phyloP scores from a whole-genome alignment of 2,888 invertebrate genomes.

The Ligdia adustata region DNA sequence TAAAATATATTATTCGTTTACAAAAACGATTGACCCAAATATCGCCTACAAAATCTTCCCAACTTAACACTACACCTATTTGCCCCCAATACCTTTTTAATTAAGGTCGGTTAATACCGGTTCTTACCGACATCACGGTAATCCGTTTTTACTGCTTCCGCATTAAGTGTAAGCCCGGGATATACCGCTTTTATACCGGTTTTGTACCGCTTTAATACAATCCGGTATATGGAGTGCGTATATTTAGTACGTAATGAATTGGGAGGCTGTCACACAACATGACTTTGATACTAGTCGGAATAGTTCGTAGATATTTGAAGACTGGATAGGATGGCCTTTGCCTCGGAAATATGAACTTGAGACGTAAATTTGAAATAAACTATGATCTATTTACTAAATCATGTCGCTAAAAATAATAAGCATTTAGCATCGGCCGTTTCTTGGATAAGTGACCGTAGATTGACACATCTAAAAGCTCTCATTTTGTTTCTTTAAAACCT shows the following conservation, averaged over 20 bases:
- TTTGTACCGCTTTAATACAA: constrained; percentile 10
- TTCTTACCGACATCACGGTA: constrained; percentile 19
- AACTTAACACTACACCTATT: constrained; percentile 10
- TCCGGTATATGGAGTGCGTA: constrained; percentile 10
- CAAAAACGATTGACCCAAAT: background rate
- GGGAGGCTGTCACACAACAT: background rate
- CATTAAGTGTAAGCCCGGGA: constrained; percentile 25
- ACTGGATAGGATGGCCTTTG: no score
- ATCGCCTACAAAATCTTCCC: background rate
- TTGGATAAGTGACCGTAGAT: no score
- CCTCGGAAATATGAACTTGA: no score
- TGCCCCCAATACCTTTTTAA: constrained; percentile 27
- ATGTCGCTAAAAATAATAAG: no score
- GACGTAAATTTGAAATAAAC: no score
- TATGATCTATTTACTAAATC: no score
- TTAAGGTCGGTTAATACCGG: constrained; percentile 26
- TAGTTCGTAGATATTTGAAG: no score
- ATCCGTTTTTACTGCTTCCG: constrained; percentile 30
- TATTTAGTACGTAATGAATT: constrained; percentile 6
- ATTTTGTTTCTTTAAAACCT: no score
- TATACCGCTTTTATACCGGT: constrained; percentile 22
- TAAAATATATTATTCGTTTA: no score
- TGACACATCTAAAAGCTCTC: no score
- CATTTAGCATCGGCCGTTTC: no score
- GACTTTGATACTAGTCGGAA: background rate